Evolutionary conservation across 2,797 vertebrate genomes (phyloP), one percentile per base, ranked within the genome.

Genomic region (Malurus splendens): DNA sequence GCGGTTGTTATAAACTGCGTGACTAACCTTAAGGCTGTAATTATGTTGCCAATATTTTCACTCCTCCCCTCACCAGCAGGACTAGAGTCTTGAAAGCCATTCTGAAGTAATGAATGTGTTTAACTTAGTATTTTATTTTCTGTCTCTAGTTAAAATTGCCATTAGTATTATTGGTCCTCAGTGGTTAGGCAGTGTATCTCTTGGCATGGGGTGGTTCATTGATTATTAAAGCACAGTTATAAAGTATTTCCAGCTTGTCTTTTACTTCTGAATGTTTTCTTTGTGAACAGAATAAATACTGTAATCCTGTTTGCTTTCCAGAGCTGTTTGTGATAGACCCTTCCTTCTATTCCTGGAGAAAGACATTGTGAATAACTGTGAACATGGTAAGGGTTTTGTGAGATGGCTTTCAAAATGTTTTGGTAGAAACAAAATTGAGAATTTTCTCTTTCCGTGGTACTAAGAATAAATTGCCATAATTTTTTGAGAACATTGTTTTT

Each of bases 301-400:
- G 14, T 32, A 72, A 52, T 81, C 17, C 42, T 79, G 6, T 92
- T 80, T 95, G 18, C 71, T 82, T 93, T 87, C 57, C 62, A 80
- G 96, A 75, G 45, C 57, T 75, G 16, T 39, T 67, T 41, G 33
- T 86, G 27, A 50, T 81, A 45, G 59, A 50, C 14, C 1, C 16
- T 24, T 51, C 30, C 9, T 80, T 56, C 47, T 59, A 2, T 70
- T 33, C 66, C 88, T 82, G 73, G 76, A 84, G 73, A 91, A 48
- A 78, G 33, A 60, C 61, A 1, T 62, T 10, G 38, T 68, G 75
- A 90, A 78, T 59, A 88, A 57, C 47, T 76, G 74, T 67, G 57
- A 96, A 76, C 33, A 97, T 97, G 97, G 97, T 97, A 94, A 94
- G 95, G 38, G 10, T 17, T 41, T 75, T n/a, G 30, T 50, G n/a